Base-by-base conservation (phyloP, 2,888 invertebrate genomes). In the Chrysomela aeneicollis region DNA sequence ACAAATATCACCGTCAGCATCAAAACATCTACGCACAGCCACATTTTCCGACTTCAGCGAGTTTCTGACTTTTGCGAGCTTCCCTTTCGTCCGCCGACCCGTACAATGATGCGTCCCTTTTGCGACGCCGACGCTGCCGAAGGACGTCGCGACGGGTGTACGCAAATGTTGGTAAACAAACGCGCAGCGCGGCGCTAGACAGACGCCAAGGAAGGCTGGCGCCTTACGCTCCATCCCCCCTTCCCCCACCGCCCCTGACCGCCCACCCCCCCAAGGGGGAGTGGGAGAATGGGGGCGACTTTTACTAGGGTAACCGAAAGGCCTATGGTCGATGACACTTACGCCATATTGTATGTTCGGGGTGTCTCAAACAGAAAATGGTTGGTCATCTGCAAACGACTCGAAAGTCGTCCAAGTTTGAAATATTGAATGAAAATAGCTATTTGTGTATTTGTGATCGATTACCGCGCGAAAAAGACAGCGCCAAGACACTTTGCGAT, bases 131-230 rank as follows among this genome's bases (percentile, higher is more conserved):
- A 35, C 35, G 2, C 2, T 6, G 12, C 35, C 26, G 10, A 35
- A 12, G 8, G 2, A 26, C 26, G 26, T 26, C 26, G 26, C 32
- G 10, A 35, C 6, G 32, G 6, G 10, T 6, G 10, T 42, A 42
- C 42, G 52, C 47, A 52, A 59, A 60, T 64, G 66, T 68, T 68
- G 63, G 65, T 69, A 66, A 69, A 69, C 69, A 69, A 66, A 60
- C 64, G 69, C 65, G 67, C 59, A 63, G 59, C 59, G 35, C 58
- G 60, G 59, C 51, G 51, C 18, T 46, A 37, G 57, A 26, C 42
- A 52, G 63, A 67, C 70, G 70, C 68, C 70, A 68, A 73, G 67
- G 68, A 71, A 65, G 62, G 63, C 71, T 71, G 73, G 73, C 71
- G 73, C 73, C 73, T 66, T 42, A 26, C 26, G 26, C 51, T 67